Conservation (phyloP, 2,888 invertebrate species). For the Tyria jacobaeae region DNA sequence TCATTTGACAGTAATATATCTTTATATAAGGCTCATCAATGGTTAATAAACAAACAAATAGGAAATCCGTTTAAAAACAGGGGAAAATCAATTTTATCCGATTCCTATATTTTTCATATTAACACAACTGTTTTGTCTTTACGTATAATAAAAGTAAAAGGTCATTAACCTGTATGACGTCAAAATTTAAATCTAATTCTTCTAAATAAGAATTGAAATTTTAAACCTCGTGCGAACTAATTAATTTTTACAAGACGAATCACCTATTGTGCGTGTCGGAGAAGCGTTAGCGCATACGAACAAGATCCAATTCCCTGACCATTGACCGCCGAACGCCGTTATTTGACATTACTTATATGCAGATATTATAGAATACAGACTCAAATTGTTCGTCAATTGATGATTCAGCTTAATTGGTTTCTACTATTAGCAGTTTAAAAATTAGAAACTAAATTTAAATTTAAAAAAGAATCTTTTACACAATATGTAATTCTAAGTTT, state of each 20-base stretch:
- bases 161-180: background rate
- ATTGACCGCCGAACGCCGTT: constrained; percentile 61
- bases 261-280: constrained; percentile 68
- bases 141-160: background rate
- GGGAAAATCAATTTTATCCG: too few species aligned
- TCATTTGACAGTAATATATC: too few species aligned
- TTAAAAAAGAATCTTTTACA: background rate
- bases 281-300: constrained; percentile 50
- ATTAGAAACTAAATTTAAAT: too few species aligned
- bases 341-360: constrained; percentile 50
- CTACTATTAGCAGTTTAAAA: background rate
- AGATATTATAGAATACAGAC: constrained; percentile 22
- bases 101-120: too few species aligned
- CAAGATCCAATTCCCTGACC: constrained; percentile 58
- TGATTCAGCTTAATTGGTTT: background rate
- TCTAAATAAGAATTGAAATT: constrained; percentile 33
- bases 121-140: too few species aligned
- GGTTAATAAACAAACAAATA: too few species aligned
- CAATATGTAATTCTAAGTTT: too few species aligned
- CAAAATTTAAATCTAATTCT: constrained; percentile 34
- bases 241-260: constrained; percentile 67
- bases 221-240: constrained; percentile 64
- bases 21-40: too few species aligned
- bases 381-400: constrained; percentile 4
- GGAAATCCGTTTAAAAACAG: too few species aligned